Conservation (phyloP, 2,797 vertebrate species). For the Mormyrops boulengeri region DNA sequence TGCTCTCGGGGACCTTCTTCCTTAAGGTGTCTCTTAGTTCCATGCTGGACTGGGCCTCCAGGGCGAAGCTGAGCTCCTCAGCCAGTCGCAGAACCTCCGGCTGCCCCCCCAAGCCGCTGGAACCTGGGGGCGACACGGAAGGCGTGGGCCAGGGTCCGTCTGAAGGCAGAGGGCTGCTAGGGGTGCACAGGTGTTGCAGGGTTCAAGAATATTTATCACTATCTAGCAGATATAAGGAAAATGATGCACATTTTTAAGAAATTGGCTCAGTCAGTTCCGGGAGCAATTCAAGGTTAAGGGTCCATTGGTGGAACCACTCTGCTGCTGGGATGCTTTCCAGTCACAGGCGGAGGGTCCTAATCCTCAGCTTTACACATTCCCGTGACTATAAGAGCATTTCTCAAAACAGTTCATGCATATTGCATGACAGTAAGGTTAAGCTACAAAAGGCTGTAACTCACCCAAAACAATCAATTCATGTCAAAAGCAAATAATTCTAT, state of each 20-base stretch:
- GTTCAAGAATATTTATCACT: neutral
- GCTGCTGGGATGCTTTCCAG: neutral
- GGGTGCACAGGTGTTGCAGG: neutral
- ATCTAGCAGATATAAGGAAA: neutral
- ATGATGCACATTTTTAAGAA: neutral
- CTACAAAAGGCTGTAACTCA: neutral
- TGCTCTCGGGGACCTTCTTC: conserved; percentile 65
- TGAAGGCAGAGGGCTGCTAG: neutral
- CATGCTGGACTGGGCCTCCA: conserved; percentile 65
- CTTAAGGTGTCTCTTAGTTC: conserved; percentile 62
- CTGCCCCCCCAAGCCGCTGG: conserved; percentile 55
- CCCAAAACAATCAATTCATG: neutral
- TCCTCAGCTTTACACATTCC: neutral
- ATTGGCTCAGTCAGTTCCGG: neutral
- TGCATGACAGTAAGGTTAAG: neutral
- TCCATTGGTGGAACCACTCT: neutral
- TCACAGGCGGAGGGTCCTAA: neutral
- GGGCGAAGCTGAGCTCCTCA: conserved; percentile 68
- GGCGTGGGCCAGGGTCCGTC: neutral
- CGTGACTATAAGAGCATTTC: neutral
- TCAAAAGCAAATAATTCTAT: neutral
- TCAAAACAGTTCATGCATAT: neutral
- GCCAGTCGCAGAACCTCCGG: conserved; percentile 70
- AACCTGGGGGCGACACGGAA: conserved; percentile 50
- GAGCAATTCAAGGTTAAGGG: neutral